Percentiles rank a stretch among this genome's conserved stretches.
These are phyloP conservation scores for Colaptes auratus DNA, from an alignment of 2,113 vertebrate species.

Conservation along the genomic window DNA sequence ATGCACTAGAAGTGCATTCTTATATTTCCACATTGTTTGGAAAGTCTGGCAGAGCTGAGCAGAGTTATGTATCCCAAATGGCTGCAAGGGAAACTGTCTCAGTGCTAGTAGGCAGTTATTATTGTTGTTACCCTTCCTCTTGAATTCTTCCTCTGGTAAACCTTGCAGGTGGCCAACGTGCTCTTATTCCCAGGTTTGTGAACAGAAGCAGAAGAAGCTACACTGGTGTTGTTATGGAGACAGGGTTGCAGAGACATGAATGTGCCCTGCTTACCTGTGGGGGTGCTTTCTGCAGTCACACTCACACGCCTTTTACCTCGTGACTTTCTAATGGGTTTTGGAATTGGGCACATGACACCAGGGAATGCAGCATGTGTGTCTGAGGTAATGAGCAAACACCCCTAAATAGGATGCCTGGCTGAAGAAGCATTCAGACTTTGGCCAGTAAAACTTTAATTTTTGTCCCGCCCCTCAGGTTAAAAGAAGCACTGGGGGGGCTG, in stretches of 20 bases:
- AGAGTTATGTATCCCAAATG: not conserved
- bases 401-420: constrained; percentile 23
- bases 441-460: not conserved
- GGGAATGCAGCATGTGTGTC: constrained; percentile 18
- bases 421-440: not conserved
- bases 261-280: not conserved
- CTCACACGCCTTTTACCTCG: constrained; percentile 27
- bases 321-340: constrained; percentile 59
- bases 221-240: not conserved
- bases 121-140: not conserved
- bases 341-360: constrained; percentile 55
- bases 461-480: not conserved
- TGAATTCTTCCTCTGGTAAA: not conserved
- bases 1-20: not conserved
- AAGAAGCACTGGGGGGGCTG: not conserved
- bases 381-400: constrained; percentile 43
- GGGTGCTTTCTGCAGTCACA: not conserved
- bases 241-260: not conserved
- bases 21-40: fast-evolving
- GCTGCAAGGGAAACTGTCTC: not conserved
- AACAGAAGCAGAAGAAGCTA: not conserved
- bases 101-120: not conserved
- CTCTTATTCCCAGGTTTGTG: not conserved
- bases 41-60: not conserved
- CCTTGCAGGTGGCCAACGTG: fast-evolving